Percentiles rank a stretch among this genome's conserved stretches.
Evolutionary conservation across 1,140 invertebrate genomes (phyloP).

Genomic region (Zaprionus tsacasi): DNA sequence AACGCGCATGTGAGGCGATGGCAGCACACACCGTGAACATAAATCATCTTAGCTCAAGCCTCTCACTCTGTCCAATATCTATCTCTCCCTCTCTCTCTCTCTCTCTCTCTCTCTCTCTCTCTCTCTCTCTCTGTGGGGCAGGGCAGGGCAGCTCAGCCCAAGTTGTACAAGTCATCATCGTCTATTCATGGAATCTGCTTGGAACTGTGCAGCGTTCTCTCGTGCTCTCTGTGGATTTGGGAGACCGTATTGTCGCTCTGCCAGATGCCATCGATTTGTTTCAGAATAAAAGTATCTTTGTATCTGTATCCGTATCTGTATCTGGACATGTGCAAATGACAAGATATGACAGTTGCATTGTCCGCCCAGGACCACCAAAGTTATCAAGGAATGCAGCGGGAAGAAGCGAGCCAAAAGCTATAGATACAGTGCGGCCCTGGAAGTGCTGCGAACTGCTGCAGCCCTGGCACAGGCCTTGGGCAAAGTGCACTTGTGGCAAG

Average conservation of each 20-base stretch:
- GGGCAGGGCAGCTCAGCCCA: not conserved
- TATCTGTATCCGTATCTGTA: too few relatives aligned
- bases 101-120: not conserved
- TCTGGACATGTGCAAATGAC: constrained; percentile 28
- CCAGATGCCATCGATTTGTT: constrained; percentile 57
- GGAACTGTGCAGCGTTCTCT: constrained; percentile 29
- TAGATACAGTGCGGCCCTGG: not conserved
- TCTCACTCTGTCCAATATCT: constrained; percentile 23
- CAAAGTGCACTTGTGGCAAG: constrained; percentile 66
- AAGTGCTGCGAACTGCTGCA: not conserved
- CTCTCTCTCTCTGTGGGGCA: not conserved
- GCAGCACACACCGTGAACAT: constrained; percentile 48
- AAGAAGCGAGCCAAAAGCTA: not conserved
- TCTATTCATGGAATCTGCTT: constrained; percentile 52
- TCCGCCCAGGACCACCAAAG: constrained; percentile 65
- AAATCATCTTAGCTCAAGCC: constrained; percentile 62
- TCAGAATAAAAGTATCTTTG: constrained; percentile 43
- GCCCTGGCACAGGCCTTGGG: not conserved
- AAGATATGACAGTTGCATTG: constrained; percentile 67
- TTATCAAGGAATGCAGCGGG: constrained; percentile 16
- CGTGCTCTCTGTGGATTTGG: constrained; percentile 54
- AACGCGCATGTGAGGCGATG: not conserved
- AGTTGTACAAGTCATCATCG: constrained; percentile 69
- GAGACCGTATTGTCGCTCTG: constrained; percentile 2
- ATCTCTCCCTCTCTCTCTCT: too few relatives aligned